Evolutionary conservation across 2,113 vertebrate genomes (phyloP), one percentile per base, ranked within the genome.

Genomic region (Felis catus): DNA sequence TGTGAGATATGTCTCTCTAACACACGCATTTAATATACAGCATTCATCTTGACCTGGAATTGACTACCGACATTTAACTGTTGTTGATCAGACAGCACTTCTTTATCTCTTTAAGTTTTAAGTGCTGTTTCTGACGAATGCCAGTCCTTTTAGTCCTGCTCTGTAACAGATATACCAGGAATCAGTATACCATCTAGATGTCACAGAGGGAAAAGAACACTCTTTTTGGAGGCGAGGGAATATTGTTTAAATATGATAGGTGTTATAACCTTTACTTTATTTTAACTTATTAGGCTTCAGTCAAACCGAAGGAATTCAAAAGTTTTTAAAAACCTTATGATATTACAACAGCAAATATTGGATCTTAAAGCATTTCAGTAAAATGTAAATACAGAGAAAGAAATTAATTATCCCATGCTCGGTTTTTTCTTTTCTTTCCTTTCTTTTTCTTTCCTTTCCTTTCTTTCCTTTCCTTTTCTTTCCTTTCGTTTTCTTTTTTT

Each of bases 81-180:
- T 92, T 97, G 96, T 97, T 98, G 96, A 97, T 99, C 87, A 98
- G 95, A 97, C 92, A 92, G 90, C 95, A 97, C 65, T 39, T 98
- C 97, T 98, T 98, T 98, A 97, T 98, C 96, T 98, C 96, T 95
- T 71, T 95, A 94, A 94, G 96, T 89, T 97, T 97, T 97, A 98
- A 94, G 97, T 97, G 88, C 97, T 98, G 89, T 97, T 98, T 97
- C 96, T 97, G 94, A 98, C 81, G 61, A 98, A 98, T 97, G 68
- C 97, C 93, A 97, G 93, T 96, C 96, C 97, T 98, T 92, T 97
- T 92, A 73, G 85, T 95, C 41, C 91, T 90, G 95, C 88, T 96
- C 94, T 97, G 97, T 70, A 97, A 66, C 95, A 98, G 97, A 98
- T 97, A 98, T 89, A 97, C 95, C 6, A 3, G 96, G 80, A 98